These are phyloP conservation scores for Agrotis clavis DNA, from an alignment of 2,888 invertebrate species.

Conservation along the genomic window DNA sequence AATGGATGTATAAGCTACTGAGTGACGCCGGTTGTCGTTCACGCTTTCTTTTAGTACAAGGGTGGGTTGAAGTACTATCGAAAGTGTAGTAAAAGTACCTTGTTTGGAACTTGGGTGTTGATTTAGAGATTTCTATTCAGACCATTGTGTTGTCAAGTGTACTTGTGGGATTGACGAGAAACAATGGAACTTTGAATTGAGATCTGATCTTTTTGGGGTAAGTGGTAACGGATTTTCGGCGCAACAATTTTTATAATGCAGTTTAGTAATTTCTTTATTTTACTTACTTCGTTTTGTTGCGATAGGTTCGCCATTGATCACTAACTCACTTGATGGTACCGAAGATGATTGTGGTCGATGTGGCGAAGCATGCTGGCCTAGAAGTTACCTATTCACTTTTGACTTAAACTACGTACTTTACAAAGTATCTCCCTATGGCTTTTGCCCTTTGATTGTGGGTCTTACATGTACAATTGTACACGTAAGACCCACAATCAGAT, in stretches of 20 bases:
- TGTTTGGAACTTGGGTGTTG: slow-evolving; percentile 52
- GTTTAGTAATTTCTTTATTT: not conserved
- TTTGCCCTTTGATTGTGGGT: too few relatives aligned
- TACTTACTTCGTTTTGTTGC: too few relatives aligned
- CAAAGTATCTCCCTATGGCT: too few relatives aligned
- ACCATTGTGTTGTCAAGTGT: slow-evolving; percentile 40
- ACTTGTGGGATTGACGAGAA: slow-evolving; percentile 21
- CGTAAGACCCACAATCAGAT: too few relatives aligned
- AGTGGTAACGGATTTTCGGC: not conserved
- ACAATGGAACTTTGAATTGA: slow-evolving; percentile 30
- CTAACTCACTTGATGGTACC: too few relatives aligned
- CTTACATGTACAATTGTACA: too few relatives aligned
- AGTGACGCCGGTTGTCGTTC: slow-evolving; percentile 67
- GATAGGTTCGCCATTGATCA: too few relatives aligned
- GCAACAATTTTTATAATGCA: not conserved
- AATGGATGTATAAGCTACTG: slow-evolving; percentile 65
- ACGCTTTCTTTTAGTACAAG: slow-evolving; percentile 63
- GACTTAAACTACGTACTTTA: too few relatives aligned
- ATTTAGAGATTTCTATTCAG: slow-evolving; percentile 48
- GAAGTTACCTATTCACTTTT: too few relatives aligned
- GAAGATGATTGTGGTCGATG: too few relatives aligned
- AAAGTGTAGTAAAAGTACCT: slow-evolving; percentile 55
- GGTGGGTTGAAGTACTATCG: slow-evolving; percentile 56
- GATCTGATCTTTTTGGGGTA: slow-evolving; percentile 23
- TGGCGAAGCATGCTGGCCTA: too few relatives aligned